phyloP scores from a whole-genome alignment of 2,888 invertebrate species.

The Caenorhabditis sulstoni region DNA sequence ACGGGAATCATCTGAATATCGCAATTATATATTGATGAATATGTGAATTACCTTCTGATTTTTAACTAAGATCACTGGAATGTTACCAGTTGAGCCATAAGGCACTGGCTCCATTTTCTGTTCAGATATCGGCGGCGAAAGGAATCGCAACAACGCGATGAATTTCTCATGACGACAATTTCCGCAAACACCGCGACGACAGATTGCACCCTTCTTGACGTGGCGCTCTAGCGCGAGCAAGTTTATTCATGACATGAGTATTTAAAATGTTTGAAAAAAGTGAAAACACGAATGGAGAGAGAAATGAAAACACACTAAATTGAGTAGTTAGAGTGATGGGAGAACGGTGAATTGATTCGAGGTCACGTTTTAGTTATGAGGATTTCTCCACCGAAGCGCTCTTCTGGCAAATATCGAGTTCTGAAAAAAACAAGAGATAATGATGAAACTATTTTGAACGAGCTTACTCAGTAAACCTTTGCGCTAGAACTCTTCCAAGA shows the following conservation, averaged over 20 bases:
- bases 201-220: conserved; percentile 33
- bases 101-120: too few species aligned
- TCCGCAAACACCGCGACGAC: conserved; percentile 37
- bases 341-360: neutral
- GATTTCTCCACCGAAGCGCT: conserved; percentile 26
- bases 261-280: too few species aligned
- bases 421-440: conserved; percentile 8
- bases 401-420: conserved; percentile 17
- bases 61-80: neutral
- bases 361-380: conserved; percentile 15
- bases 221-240: neutral
- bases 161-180: conserved; percentile 21
- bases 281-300: neutral
- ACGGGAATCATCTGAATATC: conserved; percentile 34
- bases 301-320: neutral
- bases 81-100: neutral
- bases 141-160: neutral
- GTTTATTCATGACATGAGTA: neutral
- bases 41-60: neutral
- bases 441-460: too few species aligned
- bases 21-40: too few species aligned
- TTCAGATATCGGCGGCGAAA: too few species aligned
- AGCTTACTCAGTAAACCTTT: conserved; percentile 10
- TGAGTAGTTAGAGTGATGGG: neutral
- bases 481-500: conserved; percentile 24